Conservation (phyloP, 1,140 invertebrate genomes). For the roundworm (Caenorhabditis elegans) region DNA sequence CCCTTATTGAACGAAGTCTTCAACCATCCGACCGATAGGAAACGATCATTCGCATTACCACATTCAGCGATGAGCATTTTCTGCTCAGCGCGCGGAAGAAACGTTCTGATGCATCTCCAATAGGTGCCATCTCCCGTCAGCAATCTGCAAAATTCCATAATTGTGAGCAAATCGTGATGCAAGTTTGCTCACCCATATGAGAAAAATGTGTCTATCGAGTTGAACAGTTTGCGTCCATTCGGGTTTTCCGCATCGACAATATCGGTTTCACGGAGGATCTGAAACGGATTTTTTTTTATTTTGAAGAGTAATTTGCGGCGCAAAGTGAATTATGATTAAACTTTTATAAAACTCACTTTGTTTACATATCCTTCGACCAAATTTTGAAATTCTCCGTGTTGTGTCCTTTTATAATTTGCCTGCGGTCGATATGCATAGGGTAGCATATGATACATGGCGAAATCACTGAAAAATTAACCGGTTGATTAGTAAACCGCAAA, state of each 20-base stretch:
- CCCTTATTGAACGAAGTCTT: constrained; percentile 53
- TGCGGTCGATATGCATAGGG: not conserved
- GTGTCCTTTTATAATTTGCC: not conserved
- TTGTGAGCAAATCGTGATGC: not conserved
- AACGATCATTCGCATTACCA: constrained; percentile 38
- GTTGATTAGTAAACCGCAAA: not conserved
- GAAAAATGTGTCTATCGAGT: constrained; percentile 52
- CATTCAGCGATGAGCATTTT: constrained; percentile 46
- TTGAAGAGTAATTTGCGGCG: too few relatives aligned
- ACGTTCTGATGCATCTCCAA: constrained; percentile 49
- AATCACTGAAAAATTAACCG: not conserved
- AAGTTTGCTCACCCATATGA: constrained; percentile 46
- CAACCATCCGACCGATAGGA: constrained; percentile 50
- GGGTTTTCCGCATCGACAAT: constrained; percentile 17
- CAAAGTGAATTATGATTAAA: too few relatives aligned
- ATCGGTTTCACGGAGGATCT: not conserved
- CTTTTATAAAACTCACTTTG: constrained; percentile 13
- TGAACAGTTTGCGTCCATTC: constrained; percentile 44
- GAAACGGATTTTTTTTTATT: too few relatives aligned
- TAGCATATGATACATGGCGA: constrained; percentile 24
- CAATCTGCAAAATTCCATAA: constrained; percentile 34
- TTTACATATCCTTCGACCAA: not conserved
- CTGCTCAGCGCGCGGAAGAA: constrained; percentile 47
- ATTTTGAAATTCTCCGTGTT: constrained; percentile 22
- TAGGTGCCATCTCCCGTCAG: constrained; percentile 44